Conservation (phyloP, 2,113 vertebrate species). For the Boulengeromyrus knoepffleri region DNA sequence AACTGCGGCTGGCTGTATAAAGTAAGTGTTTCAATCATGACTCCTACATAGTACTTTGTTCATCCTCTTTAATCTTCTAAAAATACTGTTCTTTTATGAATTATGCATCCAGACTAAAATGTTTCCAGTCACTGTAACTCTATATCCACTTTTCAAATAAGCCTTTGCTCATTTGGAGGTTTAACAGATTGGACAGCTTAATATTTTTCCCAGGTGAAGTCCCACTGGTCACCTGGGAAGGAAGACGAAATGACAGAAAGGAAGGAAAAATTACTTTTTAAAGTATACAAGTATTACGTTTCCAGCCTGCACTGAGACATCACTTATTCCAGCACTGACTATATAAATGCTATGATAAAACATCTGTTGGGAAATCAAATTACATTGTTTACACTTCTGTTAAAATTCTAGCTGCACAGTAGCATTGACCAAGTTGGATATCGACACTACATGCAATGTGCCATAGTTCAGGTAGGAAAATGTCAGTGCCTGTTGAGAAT, state of each 20-base stretch:
- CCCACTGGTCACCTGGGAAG: neutral
- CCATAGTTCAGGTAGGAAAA: neutral
- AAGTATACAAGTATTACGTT: neutral
- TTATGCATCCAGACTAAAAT: conserved; percentile 6
- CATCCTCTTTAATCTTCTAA: conserved; percentile 7
- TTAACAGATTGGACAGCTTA: conserved; percentile 6
- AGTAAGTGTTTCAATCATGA: neutral
- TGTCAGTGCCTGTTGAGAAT: neutral
- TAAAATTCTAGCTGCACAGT: neutral
- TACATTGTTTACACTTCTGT: neutral
- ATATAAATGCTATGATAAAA: neutral
- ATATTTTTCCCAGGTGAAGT: conserved; percentile 22
- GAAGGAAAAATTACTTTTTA: neutral
- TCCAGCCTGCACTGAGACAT: neutral
- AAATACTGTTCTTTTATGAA: neutral
- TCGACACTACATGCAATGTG: neutral
- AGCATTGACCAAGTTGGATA: neutral
- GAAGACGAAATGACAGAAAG: neutral
- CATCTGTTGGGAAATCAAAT: neutral
- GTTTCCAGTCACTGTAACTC: neutral
- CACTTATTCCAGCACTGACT: neutral
- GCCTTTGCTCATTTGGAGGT: neutral
- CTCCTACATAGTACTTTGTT: neutral
- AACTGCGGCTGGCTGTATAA: neutral
- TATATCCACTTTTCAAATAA: neutral